Evolutionary conservation across 2,888 invertebrate genomes (phyloP), one percentile per base, ranked within the genome.

Genomic region (Drosophila multiciliata): DNA sequence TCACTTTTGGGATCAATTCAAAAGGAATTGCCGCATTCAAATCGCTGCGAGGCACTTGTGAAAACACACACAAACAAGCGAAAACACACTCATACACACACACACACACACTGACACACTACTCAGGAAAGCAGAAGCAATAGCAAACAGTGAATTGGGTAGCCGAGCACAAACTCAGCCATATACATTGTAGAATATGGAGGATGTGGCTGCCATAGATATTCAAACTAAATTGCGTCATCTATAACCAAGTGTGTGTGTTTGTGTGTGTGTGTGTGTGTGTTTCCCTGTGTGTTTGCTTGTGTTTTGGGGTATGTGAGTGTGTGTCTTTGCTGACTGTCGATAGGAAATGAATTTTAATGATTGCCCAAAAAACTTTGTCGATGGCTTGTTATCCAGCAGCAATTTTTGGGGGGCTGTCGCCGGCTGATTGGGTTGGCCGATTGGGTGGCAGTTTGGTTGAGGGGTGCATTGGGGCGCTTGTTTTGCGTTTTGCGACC

Each of bases 1-100:
- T 87, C 87, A 86, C 87, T 87, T 87, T 87, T 87, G 87, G 87
- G 87, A 87, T 87, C 87, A 87, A 87, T 87, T 87, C 88, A 87
- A 87, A 87, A 86, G 87, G 88, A 87, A 87, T 88, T 87, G 87
- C 88, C 88, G 87, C 88, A 87, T 87, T 87, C 80, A 88, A 88
- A 87, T 87, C 88, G 87, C 87, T 88, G 71, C 69, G 78, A 87
- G 88, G 80, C 87, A 88, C 83, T 88, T 86, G 76, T 80, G 76
- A 76, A 77, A 70, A 73, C 36, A 71, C 29, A 8, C 38, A 38
- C 3, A 17, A 7, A 17, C 17, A 4, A 26, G 26, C 26, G 5
- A 26, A 26, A 26, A 4, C 38, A 17, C 38, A 9, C 35, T 65
- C 53, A 57, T 23, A 57, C 40, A 62, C 23, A 53, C 48, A 53